Base-by-base conservation (phyloP, 2,888 invertebrate genomes). In the Oeneis ivallda region DNA sequence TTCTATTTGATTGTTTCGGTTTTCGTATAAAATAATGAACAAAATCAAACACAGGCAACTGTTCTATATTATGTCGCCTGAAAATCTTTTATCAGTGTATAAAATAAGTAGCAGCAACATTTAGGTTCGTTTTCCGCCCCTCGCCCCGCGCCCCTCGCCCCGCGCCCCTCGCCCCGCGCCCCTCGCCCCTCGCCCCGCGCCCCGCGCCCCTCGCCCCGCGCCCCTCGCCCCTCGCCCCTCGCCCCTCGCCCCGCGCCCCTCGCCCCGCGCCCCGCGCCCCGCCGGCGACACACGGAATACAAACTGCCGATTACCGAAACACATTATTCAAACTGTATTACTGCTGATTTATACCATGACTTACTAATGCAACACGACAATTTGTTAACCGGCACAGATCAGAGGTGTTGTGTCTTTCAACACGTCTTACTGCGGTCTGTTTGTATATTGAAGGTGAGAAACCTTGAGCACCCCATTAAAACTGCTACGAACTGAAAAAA, bases 271-370 rank as follows among this genome's bases (percentile, higher is more conserved):
- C 37, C 0, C 8, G 8, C 4, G 7, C 8, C 37, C 73, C 67
- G 62, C 47, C 66, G 59, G 60, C 49, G 67, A 56, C 66, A 70
- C 71, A 56, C 75, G 71, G 85, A 79, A 86, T 86, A 86, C 83
- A 86, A 86, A 86, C 86, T 72, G 83, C 84, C 78, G 71, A 76
- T 84, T 84, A 84, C 79, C 80, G 80, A 78, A 73, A 69, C 71
- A 81, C 84, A 85, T 85, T 84, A 81, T 81, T 85, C 85, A 85
- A 78, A 80, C 74, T 77, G 84, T 79, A 85, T 85, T 85, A 85
- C 79, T 78, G 74, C 79, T 85, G 85, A 85, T 85, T 85, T 85
- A 85, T 82, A 80, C 79, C 80, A 79, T 65, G 71, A 70, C 72
- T 74, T 71, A 67, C 49, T 47, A 47, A 26, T 61, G 45, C 67